Evolutionary conservation across 2,888 invertebrate genomes (phyloP), one percentile per base, ranked within the genome.

Genomic region (Periphyllus acericola): DNA sequence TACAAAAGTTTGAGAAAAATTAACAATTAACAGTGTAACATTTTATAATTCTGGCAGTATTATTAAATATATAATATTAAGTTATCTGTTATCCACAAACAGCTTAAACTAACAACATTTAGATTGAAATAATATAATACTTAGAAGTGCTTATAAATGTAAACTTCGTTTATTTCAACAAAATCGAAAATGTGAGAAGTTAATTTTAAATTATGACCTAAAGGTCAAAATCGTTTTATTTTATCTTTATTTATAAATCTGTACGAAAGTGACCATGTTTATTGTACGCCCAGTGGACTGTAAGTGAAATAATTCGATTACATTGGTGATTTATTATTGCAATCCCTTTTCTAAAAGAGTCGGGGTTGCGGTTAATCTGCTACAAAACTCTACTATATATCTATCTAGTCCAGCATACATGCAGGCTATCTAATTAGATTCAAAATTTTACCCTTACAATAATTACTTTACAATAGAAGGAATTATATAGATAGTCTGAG

Each of bases 191-290:
- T 17, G 66, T 19, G n/a, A 68, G 84, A 78, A 68, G 84, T 85
- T 85, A 85, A 85, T 85, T 85, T 85, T 78, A 85, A 85, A 85
- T 85, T 78, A 85, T 85, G 68, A 85, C 84, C 78, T 19, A 78
- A 76, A 85, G 76, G 84, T 78, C 84, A 85, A 85, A 85, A 85
- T 78, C 76, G 78, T 85, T 85, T 85, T 85, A 85, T 85, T 85
- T 78, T 78, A 68, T 85, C 76, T 85, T 78, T 34, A 78, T 85
- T 85, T 85, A 85, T 85, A 85, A 85, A 85, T 85, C 84, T 78
- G 84, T 85, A 68, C 84, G n/a, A 85, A 85, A 85, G 66, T 85
- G 84, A 85, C 84, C 84, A 52, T 85, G 84, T 85, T 85, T 78
- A 85, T 85, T 25, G 76, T 68, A 34, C 68, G 84, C 40, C 84